Percentiles rank a stretch among this genome's conserved stretches.
phyloP scores from a whole-genome alignment of 2,113 vertebrate genomes.

The Hippopotamus amphibius region DNA sequence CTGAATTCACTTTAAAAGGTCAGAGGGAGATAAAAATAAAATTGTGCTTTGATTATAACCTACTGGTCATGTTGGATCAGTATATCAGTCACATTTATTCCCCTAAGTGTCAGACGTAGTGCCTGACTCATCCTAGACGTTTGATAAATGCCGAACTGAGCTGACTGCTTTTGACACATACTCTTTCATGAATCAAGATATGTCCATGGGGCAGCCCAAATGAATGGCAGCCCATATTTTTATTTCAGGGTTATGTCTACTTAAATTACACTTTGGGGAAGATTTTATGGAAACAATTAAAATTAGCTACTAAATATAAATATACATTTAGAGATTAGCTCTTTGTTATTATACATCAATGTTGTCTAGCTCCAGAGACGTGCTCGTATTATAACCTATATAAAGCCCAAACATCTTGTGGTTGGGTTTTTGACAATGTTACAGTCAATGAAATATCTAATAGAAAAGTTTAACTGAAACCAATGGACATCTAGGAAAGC shows the following conservation, averaged over 20 bases:
- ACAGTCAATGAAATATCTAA: background rate
- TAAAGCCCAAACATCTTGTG: background rate
- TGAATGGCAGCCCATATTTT: background rate
- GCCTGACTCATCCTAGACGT: constrained; percentile 16
- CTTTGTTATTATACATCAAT: background rate
- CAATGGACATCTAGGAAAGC: background rate
- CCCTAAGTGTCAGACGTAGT: constrained; percentile 4
- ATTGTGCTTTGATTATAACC: background rate
- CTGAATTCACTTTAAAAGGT: constrained; percentile 7
- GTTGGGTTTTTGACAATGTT: background rate
- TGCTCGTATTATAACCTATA: background rate
- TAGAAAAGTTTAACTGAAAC: background rate
- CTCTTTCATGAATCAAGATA: constrained; percentile 15
- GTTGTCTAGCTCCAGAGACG: background rate
- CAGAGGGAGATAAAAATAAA: background rate
- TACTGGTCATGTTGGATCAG: constrained; percentile 20
- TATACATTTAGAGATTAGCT: background rate
- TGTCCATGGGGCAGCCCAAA: background rate
- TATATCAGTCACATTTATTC: constrained; percentile 41
- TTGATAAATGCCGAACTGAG: constrained; percentile 2
- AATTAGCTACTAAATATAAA: constrained; percentile 40
- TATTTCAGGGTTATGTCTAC: background rate
- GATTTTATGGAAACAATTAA: constrained; percentile 24
- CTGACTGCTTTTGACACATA: background rate
- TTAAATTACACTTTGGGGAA: background rate